Conservation (phyloP, 1,140 invertebrate species). For the Zaprionus ornatus region DNA sequence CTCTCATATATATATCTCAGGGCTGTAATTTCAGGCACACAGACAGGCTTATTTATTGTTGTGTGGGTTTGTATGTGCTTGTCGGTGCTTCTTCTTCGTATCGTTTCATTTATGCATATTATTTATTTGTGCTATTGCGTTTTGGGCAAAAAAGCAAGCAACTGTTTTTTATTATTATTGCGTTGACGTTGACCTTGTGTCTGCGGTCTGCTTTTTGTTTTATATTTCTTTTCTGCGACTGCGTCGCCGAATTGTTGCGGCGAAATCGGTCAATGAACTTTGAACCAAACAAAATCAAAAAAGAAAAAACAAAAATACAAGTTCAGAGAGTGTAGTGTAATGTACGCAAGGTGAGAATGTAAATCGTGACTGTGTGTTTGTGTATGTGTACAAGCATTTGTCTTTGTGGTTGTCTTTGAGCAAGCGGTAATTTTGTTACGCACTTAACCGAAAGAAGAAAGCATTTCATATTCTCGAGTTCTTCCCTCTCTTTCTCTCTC, state of each 20-base stretch:
- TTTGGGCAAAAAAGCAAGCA: constrained; percentile 24
- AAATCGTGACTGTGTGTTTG: constrained; percentile 37
- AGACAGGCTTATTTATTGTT: background rate
- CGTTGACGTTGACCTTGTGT: constrained; percentile 41
- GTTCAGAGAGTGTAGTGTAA: constrained; percentile 42
- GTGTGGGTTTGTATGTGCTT: background rate
- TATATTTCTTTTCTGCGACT: constrained; percentile 48
- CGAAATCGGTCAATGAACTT: constrained; percentile 80
- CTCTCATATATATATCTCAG: constrained; percentile 3
- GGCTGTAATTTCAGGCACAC: background rate
- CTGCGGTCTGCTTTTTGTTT: constrained; percentile 22
- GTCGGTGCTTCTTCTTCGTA: constrained; percentile 10
- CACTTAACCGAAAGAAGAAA: constrained; percentile 40
- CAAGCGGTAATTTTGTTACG: constrained; percentile 34
- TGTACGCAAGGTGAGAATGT: constrained; percentile 59
- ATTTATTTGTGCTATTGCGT: constrained; percentile 43
- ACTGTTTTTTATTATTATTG: constrained; percentile 25
- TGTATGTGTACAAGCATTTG: constrained; percentile 10
- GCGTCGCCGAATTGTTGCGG: constrained; percentile 49
- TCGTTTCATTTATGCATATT: constrained; percentile 42
- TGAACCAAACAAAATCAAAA: constrained; percentile 57
- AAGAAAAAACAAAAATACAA: constrained; percentile 5
- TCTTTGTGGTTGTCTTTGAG: constrained; percentile 15
- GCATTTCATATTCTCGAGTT: constrained; percentile 20
- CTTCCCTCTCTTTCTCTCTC: background rate